phyloP scores from a whole-genome alignment of 2,113 vertebrate genomes.

The Lampris megalopsis region DNA sequence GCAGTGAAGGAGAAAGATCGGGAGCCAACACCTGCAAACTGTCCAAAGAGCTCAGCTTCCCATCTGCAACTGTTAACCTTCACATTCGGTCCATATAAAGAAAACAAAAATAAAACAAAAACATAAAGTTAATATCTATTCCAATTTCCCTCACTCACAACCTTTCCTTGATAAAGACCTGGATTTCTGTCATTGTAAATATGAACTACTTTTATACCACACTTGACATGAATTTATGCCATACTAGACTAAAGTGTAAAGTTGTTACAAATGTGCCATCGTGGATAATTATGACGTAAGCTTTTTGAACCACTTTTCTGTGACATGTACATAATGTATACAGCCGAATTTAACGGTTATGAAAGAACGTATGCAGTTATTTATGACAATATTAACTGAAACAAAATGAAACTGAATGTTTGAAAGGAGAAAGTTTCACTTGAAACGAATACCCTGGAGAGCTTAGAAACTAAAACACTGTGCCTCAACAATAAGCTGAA shows the following conservation, averaged over 20 bases:
- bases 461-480: conserved; percentile 89
- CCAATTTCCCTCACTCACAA: conserved; percentile 67
- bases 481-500: conserved; percentile 98
- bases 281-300: conserved; percentile 89
- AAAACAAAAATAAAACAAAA: conserved; percentile 53
- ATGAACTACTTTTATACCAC: conserved; percentile 98
- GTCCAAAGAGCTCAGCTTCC: conserved; percentile 88
- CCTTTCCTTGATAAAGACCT: conserved; percentile 76
- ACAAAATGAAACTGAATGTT: conserved; percentile 86
- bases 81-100: conserved; percentile 91
- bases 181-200: conserved; percentile 92
- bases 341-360: conserved; percentile 86
- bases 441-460: conserved; percentile 93
- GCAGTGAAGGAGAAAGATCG: conserved; percentile 88
- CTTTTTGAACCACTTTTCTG: conserved; percentile 85
- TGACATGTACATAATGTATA: conserved; percentile 89
- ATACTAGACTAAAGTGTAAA: conserved; percentile 85
- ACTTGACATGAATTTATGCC: conserved; percentile 86
- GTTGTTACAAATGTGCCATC: conserved; percentile 90
- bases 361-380: conserved; percentile 92
- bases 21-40: conserved; percentile 90
- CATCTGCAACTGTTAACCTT: conserved; percentile 91
- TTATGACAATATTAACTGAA: conserved; percentile 95
- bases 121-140: conserved; percentile 26
- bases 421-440: conserved; percentile 95